Conservation (phyloP, 2,113 vertebrate genomes). For the Anas platyrhynchos region DNA sequence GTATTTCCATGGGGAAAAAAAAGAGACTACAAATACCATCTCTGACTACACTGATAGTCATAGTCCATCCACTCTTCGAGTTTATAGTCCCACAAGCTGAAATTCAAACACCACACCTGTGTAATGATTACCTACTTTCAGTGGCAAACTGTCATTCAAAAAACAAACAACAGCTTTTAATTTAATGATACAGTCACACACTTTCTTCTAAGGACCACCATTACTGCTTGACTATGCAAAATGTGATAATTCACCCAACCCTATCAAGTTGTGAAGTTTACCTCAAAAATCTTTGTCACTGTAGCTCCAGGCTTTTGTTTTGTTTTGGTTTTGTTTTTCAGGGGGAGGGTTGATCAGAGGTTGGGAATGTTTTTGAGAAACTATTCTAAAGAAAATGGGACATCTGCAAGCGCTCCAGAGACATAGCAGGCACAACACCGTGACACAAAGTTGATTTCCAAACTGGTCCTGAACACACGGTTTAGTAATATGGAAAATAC, state of each 20-base stretch:
- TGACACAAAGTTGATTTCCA: neutral
- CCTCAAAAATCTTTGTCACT: neutral
- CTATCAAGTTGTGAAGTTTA: neutral
- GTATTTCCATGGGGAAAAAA: neutral
- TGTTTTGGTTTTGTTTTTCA: neutral
- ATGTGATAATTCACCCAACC: neutral
- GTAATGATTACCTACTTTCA: neutral
- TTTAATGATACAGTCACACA: neutral
- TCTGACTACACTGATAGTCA: neutral
- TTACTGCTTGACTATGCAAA: neutral
- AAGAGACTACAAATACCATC: neutral
- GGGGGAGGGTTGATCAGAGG: no score
- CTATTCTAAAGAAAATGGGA: neutral
- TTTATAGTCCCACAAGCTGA: neutral
- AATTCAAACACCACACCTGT: neutral
- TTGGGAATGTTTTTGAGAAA: neutral
- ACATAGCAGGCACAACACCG: accelerated
- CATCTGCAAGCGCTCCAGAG: neutral
- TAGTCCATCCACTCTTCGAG: neutral
- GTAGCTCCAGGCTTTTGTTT: neutral
- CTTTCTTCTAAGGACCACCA: neutral
- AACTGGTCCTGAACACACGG: neutral
- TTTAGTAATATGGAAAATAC: neutral
- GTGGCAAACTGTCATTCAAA: neutral
- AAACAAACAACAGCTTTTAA: neutral